phyloP scores from a whole-genome alignment of 2,888 invertebrate species.

The Andrena trimmerana region DNA sequence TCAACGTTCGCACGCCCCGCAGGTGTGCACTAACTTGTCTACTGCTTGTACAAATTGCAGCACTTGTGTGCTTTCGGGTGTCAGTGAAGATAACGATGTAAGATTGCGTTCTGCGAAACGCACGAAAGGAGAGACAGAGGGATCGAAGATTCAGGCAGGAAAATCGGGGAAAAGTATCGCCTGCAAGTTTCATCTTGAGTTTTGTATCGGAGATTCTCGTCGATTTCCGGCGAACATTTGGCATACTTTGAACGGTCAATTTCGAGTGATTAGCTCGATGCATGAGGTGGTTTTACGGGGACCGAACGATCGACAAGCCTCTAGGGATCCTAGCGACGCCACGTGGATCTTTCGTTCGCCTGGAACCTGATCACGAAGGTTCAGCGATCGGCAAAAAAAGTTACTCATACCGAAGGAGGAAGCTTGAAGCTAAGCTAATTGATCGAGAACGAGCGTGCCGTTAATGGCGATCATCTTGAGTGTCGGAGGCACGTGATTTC shows the following conservation, averaged over 20 bases:
- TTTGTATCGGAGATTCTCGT: not conserved
- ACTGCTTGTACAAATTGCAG: not conserved
- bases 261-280: not conserved
- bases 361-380: slow-evolving; percentile 23
- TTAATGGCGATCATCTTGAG: slow-evolving; percentile 55
- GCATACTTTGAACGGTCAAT: not conserved
- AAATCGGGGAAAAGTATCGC: not conserved
- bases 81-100: slow-evolving; percentile 5
- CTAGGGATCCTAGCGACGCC: not conserved
- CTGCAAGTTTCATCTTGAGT: not conserved
- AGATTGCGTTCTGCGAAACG: not conserved
- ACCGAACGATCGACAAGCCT: not conserved
- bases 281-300: not conserved
- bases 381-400: slow-evolving; percentile 47
- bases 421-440: slow-evolving; percentile 67
- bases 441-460: slow-evolving; percentile 63
- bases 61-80: not conserved
- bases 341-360: slow-evolving; percentile 38
- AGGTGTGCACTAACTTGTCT: not conserved
- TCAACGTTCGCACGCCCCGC: not conserved
- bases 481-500: slow-evolving; percentile 58
- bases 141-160: not conserved
- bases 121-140: too few relatives aligned
- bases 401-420: slow-evolving; percentile 56
- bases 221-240: not conserved